These are phyloP conservation scores for Pocota personata DNA, from an alignment of 2,888 invertebrate species.

Conservation along the genomic window DNA sequence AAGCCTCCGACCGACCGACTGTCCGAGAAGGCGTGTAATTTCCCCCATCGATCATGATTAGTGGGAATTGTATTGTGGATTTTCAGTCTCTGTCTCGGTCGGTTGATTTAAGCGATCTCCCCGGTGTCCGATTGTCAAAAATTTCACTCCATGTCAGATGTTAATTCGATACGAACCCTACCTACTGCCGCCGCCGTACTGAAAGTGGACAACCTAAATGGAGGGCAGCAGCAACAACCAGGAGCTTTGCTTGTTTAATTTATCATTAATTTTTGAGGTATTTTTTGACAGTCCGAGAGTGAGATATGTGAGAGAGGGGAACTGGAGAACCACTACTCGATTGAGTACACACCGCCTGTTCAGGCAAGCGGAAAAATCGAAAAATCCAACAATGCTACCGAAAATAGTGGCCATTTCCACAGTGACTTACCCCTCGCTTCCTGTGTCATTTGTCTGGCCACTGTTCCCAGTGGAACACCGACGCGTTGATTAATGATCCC, in stretches of 20 bases:
- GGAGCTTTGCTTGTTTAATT: slow-evolving; percentile 61
- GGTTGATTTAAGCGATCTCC: slow-evolving; percentile 65
- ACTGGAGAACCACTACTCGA: background rate
- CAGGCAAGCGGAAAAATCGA: slow-evolving; percentile 67
- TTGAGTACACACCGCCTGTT: slow-evolving; percentile 21
- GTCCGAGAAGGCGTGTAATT: slow-evolving; percentile 61
- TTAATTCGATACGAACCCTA: slow-evolving; percentile 57
- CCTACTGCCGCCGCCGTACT: slow-evolving; percentile 1
- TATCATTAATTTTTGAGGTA: slow-evolving; percentile 68
- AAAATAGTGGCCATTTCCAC: slow-evolving; percentile 45
- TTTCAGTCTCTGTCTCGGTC: slow-evolving; percentile 36
- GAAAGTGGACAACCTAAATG: background rate
- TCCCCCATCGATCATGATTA: slow-evolving; percentile 72
- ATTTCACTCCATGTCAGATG: slow-evolving; percentile 65
- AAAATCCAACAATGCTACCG: slow-evolving; percentile 66
- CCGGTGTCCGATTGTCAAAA: slow-evolving; percentile 68
- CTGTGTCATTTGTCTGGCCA: slow-evolving; percentile 67
- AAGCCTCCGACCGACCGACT: slow-evolving; percentile 44
- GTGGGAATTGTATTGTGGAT: slow-evolving; percentile 58
- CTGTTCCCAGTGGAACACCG: slow-evolving; percentile 32
- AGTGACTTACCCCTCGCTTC: slow-evolving; percentile 47
- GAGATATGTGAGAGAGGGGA: slow-evolving; percentile 28
- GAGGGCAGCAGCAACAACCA: slow-evolving; percentile 18
- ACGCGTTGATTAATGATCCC: slow-evolving; percentile 63
- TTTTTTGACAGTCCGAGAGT: slow-evolving; percentile 62